phyloP scores from a whole-genome alignment of 2,888 invertebrate genomes.

The Busseola fusca region DNA sequence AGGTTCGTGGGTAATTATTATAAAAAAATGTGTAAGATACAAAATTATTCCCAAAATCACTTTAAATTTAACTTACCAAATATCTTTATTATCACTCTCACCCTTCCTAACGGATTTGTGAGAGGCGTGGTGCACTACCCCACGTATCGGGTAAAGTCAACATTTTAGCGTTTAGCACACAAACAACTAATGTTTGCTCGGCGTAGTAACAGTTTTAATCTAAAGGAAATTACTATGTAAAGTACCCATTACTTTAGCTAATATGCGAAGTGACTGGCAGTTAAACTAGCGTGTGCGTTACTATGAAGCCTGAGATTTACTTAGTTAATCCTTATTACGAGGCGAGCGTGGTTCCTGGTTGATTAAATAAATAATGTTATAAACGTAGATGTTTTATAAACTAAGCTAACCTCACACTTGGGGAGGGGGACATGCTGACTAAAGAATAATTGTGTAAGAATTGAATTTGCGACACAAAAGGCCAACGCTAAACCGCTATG shows the following conservation, averaged over 20 bases:
- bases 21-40: too few species aligned
- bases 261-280: conserved; percentile 53
- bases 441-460: neutral
- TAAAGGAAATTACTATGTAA: conserved; percentile 62
- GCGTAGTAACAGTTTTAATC: conserved; percentile 56
- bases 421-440: neutral
- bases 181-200: conserved; percentile 46
- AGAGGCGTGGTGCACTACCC: conserved; percentile 25
- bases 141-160: conserved; percentile 46
- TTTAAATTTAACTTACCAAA: neutral
- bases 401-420: neutral
- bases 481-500: too few species aligned
- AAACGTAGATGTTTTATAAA: neutral
- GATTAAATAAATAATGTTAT: conserved; percentile 23
- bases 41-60: neutral
- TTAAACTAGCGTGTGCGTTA: conserved; percentile 36
- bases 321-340: conserved; percentile 13
- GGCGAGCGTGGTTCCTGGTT: conserved; percentile 25
- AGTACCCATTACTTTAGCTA: conserved; percentile 49
- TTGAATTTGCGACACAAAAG: conserved; percentile 7
- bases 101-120: conserved; percentile 11
- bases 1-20: neutral
- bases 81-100: conserved; percentile 10
- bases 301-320: conserved; percentile 21
- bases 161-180: conserved; percentile 56